phyloP scores from a whole-genome alignment of 1,140 invertebrate species.

The Muscidifurax raptorellus region DNA sequence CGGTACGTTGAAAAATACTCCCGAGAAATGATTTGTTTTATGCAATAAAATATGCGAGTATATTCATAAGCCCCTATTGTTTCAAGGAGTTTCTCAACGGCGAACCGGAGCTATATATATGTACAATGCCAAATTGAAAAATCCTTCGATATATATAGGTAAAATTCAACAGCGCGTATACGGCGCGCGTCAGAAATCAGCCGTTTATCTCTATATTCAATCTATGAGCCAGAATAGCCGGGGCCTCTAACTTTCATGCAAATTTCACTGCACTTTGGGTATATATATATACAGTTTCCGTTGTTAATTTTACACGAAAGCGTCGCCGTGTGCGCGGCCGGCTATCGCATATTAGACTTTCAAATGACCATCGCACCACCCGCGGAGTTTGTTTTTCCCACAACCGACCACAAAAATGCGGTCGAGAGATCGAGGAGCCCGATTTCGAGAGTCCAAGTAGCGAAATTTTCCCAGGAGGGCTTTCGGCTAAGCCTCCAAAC shows the following conservation, averaged over 20 bases:
- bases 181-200: not conserved
- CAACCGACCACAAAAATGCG: not conserved
- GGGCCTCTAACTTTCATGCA: not conserved
- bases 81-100: too few relatives aligned
- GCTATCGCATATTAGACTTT: constrained; percentile 18
- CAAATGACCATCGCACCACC: not conserved
- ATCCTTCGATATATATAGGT: too few relatives aligned
- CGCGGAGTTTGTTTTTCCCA: constrained; percentile 9
- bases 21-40: too few relatives aligned
- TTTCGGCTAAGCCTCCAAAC: not conserved
- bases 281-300: not conserved
- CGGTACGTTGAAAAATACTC: too few relatives aligned
- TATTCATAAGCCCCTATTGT: too few relatives aligned
- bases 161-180: too few relatives aligned
- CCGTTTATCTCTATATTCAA: not conserved
- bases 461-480: not conserved
- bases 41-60: too few relatives aligned
- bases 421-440: not conserved
- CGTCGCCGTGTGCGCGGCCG: not conserved
- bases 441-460: not conserved
- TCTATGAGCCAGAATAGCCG: not conserved
- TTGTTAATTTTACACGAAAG: constrained; percentile 27
- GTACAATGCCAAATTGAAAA: too few relatives aligned
- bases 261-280: not conserved
- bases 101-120: too few relatives aligned